phyloP scores from a whole-genome alignment of 2,888 invertebrate genomes.

The Chalcosyrphus nemorum region DNA sequence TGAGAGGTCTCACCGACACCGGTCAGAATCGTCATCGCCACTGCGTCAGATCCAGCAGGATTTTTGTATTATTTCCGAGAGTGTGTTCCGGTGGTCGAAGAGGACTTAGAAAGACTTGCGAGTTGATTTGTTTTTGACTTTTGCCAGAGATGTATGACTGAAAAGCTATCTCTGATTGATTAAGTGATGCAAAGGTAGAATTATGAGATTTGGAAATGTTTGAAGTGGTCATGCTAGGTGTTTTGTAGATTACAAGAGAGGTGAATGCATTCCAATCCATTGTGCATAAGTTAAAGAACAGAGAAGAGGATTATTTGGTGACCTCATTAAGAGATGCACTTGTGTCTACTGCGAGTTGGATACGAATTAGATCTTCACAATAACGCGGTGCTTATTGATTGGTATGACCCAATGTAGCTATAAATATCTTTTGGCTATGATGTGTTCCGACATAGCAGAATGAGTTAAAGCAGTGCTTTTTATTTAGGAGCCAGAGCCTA shows the following conservation, averaged over 20 bases:
- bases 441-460: no score
- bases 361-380: no score
- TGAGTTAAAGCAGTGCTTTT: no score
- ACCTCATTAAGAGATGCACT: no score
- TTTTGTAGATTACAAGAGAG: neutral
- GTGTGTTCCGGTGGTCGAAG: neutral
- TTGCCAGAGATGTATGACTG: neutral
- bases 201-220: neutral
- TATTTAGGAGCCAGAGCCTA: no score
- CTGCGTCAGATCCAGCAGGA: neutral
- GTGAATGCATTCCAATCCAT: no score
- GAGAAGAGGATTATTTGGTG: no score
- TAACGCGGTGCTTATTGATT: no score
- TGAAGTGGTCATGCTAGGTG: neutral
- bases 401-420: no score
- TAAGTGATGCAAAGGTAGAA: neutral
- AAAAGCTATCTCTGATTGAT: conserved; percentile 1
- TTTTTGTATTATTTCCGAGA: conserved; percentile 9
- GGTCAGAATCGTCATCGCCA: neutral
- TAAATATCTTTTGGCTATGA: no score
- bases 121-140: conserved; percentile 15
- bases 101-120: neutral
- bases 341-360: no score
- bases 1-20: neutral
- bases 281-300: no score